Evolutionary conservation across 1,140 invertebrate genomes (phyloP).

Genomic region (Coelopa frigida): DNA sequence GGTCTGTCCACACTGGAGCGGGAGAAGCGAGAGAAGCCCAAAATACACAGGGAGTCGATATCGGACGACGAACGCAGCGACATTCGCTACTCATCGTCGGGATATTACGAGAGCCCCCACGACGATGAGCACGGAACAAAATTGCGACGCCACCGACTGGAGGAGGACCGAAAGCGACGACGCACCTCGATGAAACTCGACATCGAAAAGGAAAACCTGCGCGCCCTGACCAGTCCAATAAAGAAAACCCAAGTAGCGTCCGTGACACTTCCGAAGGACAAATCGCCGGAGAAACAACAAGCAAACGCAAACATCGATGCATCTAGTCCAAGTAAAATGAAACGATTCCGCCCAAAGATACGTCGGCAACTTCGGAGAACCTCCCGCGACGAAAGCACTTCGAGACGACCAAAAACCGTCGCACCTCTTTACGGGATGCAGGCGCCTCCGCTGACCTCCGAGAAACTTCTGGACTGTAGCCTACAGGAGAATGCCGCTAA

Average conservation of each 20-base stretch:
- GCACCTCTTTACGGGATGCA: constrained; percentile 14
- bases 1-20: no score
- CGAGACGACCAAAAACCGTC: constrained; percentile 8
- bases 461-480: constrained; percentile 31
- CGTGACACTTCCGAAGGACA: constrained; percentile 9
- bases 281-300: constrained; percentile 30
- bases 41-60: constrained; percentile 52
- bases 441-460: constrained; percentile 23
- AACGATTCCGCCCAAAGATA: constrained; percentile 43
- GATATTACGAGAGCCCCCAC: constrained; percentile 70
- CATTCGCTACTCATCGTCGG: constrained; percentile 64
- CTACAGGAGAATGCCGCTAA: constrained; percentile 18
- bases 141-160: constrained; percentile 26
- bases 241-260: constrained; percentile 22
- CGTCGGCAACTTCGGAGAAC: constrained; percentile 34
- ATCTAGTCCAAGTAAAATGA: constrained; percentile 38
- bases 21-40: no score
- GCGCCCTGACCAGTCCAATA: constrained; percentile 39
- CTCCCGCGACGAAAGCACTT: constrained; percentile 29
- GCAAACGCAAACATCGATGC: constrained; percentile 19
- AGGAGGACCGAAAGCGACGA: constrained; percentile 41
- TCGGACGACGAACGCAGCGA: constrained; percentile 62
- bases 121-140: constrained; percentile 47
- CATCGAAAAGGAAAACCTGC: constrained; percentile 43
- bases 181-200: constrained; percentile 43